These are phyloP conservation scores for Stenolophus ochropezus DNA, from an alignment of 2,888 invertebrate genomes.

Conservation along the genomic window DNA sequence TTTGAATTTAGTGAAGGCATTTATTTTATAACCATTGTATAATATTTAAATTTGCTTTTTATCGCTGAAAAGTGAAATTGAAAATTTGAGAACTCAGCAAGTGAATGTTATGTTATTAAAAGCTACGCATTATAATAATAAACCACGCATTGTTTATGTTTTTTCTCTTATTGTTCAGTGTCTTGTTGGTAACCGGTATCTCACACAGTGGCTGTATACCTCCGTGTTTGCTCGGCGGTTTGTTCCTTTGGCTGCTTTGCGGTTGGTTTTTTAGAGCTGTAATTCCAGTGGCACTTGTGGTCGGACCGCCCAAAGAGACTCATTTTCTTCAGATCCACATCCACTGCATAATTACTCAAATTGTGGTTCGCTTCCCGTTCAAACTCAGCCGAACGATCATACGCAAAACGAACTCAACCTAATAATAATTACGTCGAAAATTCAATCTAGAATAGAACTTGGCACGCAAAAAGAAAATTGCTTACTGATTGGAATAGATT, in stretches of 20 bases:
- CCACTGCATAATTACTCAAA: slow-evolving; percentile 36
- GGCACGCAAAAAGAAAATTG: not conserved
- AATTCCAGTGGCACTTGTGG: slow-evolving; percentile 49
- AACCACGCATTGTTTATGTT: no score
- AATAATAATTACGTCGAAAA: not conserved
- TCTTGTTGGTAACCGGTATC: not conserved
- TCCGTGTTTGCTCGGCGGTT: slow-evolving; percentile 15
- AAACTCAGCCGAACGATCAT: not conserved
- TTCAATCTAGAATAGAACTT: slow-evolving; percentile 11
- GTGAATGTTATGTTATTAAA: no score
- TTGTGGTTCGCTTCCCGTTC: slow-evolving; percentile 34
- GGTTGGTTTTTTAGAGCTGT: slow-evolving; percentile 41
- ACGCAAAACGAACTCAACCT: not conserved
- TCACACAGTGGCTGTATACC: not conserved
- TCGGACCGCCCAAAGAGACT: slow-evolving; percentile 44
- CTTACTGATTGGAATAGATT: not conserved
- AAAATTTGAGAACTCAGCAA: no score
- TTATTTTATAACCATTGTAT: no score
- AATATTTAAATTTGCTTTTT: no score
- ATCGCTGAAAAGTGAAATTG: no score
- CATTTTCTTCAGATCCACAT: slow-evolving; percentile 23
- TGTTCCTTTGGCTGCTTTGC: not conserved
- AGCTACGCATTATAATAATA: no score
- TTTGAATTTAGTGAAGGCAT: no score
- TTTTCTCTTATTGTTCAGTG: no score